Evolutionary conservation across 2,113 vertebrate species (phyloP).

Genomic region (Gymnobelideus leadbeateri): DNA sequence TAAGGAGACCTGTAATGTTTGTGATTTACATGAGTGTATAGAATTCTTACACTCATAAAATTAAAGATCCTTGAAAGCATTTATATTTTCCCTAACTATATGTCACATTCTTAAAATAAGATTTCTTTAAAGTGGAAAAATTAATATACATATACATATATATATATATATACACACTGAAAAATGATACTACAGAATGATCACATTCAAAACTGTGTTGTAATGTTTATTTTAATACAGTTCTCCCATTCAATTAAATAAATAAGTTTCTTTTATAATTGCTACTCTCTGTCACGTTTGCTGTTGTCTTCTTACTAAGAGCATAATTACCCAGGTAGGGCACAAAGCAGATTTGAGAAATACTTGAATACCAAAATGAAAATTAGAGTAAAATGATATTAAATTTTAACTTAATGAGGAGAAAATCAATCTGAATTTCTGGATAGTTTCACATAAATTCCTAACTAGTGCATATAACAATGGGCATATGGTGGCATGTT

Average conservation of each 20-base stretch:
- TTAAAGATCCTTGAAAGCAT: not conserved
- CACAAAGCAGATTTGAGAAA: no score
- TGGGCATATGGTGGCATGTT: no score
- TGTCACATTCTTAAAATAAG: not conserved
- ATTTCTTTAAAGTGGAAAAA: not conserved
- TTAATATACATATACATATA: no score
- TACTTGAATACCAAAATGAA: no score
- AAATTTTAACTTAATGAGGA: no score
- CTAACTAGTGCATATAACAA: no score
- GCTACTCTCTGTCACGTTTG: not conserved
- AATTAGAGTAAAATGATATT: no score
- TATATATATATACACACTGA: no score
- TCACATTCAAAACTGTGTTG: not conserved
- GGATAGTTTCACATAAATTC: no score
- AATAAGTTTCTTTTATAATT: not conserved
- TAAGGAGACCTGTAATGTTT: not conserved
- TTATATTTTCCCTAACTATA: not conserved
- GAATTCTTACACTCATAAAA: not conserved
- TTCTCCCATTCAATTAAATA: not conserved
- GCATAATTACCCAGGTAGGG: no score
- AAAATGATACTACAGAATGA: not conserved
- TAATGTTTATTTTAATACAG: not conserved
- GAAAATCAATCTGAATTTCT: no score
- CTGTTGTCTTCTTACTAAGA: no score
- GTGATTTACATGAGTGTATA: not conserved